phyloP scores from a whole-genome alignment of 2,113 vertebrate species.

The Buteo buteo region DNA sequence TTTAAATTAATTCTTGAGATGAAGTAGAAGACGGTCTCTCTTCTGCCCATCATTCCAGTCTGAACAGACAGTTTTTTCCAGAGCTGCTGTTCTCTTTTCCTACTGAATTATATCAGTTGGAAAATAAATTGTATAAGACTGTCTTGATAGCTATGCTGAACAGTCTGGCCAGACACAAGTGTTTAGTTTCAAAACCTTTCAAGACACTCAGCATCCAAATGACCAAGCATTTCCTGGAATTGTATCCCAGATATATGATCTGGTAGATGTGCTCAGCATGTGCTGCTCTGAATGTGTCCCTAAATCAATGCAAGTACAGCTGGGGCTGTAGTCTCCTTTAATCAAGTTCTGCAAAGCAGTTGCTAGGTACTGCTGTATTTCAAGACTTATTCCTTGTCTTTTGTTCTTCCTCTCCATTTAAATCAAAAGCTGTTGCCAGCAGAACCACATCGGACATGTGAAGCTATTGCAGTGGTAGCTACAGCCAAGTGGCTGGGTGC shows the following conservation, averaged over 20 bases:
- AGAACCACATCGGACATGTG: rapidly evolving
- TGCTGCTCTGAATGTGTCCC: not conserved
- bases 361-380: not conserved
- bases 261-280: no score
- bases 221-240: no score
- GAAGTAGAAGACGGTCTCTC: not conserved
- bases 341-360: not conserved
- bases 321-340: not conserved
- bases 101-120: not conserved
- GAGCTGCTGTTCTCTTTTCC: not conserved
- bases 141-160: not conserved
- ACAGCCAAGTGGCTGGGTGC: not conserved
- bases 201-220: no score
- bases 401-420: not conserved
- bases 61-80: not conserved
- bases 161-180: not conserved
- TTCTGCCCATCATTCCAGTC: not conserved
- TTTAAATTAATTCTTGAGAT: not conserved
- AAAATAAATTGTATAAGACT: not conserved
- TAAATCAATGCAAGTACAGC: not conserved
- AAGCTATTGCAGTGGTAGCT: rapidly evolving
- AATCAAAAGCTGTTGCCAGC: not conserved
- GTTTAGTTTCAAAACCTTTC: no score
- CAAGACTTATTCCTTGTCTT: not conserved
- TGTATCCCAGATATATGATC: no score